Base-by-base conservation (phyloP, 1,140 invertebrate genomes). In the Leucophenga varia region DNA sequence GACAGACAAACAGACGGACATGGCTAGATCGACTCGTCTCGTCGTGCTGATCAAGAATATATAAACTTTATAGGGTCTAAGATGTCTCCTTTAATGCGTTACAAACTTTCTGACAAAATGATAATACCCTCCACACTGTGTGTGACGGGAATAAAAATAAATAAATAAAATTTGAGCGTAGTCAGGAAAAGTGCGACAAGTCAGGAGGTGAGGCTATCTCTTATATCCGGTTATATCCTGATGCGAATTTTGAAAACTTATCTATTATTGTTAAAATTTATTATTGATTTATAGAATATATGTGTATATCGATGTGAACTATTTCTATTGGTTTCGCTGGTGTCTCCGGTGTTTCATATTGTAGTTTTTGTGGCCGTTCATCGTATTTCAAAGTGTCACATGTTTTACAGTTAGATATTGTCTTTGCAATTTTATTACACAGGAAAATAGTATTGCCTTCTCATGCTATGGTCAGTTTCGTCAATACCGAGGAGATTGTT, bases 231-330 rank as follows among this genome's bases (percentile, higher is more conserved):
- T 16, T 46, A 13, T 35, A 38, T 5, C 20, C 47, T 3, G n/a
- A 3, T 3, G 39, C 47, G 14, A 43, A 49, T 34, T 36, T 41
- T 17, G 37, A 49, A 43, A 43, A 49, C 20, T 47, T 49, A 38
- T 49, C 47, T 8, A 49, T 49, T 8, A 49, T 49, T 3, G 47
- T 49, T 32, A 47, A 16, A 7, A 43, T 49, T 7, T 37, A 10
- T 8, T 49, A 10, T 3, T 40, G 18, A 10, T 37, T 49, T 19
- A 49, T 25, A 2, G 16, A 16, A 31, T 49, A 49, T 14, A 49
- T 28, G n/a, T n/a, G n/a, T n/a, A n/a, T n/a, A 35, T 49, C 47
- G 6, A 38, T 38, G 42, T 49, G 47, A 19, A 49, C n/a, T 13
- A 49, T 49, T 3, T 40, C 46, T n/a, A 47, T 13, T 9, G 46